Conservation (phyloP, 2,888 invertebrate species). For the Lithophane leautieri region DNA sequence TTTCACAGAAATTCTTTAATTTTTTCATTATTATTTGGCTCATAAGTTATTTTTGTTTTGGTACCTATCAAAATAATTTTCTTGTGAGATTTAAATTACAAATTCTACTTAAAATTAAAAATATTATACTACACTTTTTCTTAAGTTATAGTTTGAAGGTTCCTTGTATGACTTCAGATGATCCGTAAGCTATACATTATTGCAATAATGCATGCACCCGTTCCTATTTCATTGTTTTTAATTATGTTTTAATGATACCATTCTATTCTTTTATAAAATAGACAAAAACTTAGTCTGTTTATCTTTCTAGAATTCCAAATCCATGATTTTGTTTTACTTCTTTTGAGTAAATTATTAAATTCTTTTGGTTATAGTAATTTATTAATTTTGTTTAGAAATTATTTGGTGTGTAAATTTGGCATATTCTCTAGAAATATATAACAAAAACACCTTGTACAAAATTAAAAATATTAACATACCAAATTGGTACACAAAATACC, state of each 20-base stretch:
- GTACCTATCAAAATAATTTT: constrained; percentile 48
- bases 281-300: not conserved
- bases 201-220: constrained; percentile 66
- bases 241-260: constrained; percentile 64
- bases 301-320: not conserved
- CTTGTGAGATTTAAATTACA: not conserved
- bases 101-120: not conserved
- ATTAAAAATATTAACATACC: constrained; percentile 11
- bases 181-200: constrained; percentile 74
- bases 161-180: constrained; percentile 64
- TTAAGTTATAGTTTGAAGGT: constrained; percentile 66
- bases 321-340: not conserved
- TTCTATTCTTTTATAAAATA: constrained; percentile 71
- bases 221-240: constrained; percentile 57
- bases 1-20: not conserved
- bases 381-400: not conserved
- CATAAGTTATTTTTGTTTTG: constrained; percentile 15
- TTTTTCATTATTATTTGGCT: constrained; percentile 19
- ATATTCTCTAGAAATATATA: constrained; percentile 17
- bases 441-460: constrained; percentile 9
- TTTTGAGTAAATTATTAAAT: not conserved
- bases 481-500: constrained; percentile 16
- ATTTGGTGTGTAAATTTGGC: not conserved
- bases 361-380: not conserved
- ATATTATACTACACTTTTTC: constrained; percentile 31